These are phyloP conservation scores for Camelus dromedarius DNA, from an alignment of 2,113 vertebrate genomes.

Conservation along the genomic window DNA sequence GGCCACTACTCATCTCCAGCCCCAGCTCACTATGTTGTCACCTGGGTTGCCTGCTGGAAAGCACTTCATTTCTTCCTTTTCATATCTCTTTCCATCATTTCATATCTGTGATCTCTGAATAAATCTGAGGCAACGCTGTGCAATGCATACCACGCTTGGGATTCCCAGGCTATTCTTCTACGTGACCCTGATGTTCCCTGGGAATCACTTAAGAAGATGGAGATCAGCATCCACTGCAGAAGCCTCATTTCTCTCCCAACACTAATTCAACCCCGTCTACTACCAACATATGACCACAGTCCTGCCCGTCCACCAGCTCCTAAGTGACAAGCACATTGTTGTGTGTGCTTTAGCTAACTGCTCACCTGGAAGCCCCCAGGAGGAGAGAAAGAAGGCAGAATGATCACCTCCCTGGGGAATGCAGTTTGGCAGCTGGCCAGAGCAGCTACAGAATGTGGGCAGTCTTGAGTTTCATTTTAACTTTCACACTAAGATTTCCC, in stretches of 20 bases:
- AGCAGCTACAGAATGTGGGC: not conserved
- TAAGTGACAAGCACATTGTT: not conserved
- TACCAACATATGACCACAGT: not conserved
- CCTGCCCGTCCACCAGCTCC: not conserved
- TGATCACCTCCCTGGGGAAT: not conserved
- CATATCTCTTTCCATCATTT: not conserved
- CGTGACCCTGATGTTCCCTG: not conserved
- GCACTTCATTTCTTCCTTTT: not conserved
- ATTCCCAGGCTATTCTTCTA: not conserved
- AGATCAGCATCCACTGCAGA: not conserved
- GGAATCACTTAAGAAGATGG: not conserved
- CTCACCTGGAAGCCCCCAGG: not conserved
- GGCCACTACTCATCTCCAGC: not conserved
- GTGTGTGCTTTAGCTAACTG: not conserved
- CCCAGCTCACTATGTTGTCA: not conserved
- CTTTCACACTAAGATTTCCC: not conserved
- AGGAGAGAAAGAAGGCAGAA: not conserved
- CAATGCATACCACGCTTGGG: not conserved
- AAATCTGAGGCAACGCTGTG: not conserved
- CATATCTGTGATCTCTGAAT: not conserved
- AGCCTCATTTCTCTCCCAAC: not conserved
- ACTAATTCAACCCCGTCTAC: not conserved
- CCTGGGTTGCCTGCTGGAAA: not conserved
- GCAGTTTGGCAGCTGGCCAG: not conserved
- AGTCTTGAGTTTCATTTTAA: slow-evolving; percentile 23